phyloP scores from a whole-genome alignment of 2,797 vertebrate species.

The Phoebastria nigripes region DNA sequence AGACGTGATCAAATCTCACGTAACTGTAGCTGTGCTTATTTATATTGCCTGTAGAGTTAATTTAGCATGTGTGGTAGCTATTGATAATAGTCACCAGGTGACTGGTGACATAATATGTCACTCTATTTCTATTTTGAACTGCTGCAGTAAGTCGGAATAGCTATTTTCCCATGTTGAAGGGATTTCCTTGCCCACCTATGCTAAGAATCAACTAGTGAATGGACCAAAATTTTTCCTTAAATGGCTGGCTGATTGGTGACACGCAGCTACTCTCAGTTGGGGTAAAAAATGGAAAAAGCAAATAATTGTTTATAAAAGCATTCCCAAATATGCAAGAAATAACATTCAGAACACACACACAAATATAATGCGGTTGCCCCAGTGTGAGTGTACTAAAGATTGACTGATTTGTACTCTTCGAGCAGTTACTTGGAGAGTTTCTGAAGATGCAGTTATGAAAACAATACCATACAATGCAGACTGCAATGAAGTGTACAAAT shows the following conservation, averaged over 20 bases:
- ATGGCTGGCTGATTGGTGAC: neutral
- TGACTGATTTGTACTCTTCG: neutral
- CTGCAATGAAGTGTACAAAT: neutral
- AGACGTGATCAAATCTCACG: accelerated
- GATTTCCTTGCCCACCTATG: neutral
- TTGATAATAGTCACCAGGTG: neutral
- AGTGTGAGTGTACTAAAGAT: neutral
- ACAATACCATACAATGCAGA: neutral
- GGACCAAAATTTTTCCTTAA: neutral
- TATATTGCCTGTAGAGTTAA: neutral
- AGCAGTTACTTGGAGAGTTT: neutral
- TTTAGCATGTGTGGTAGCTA: neutral
- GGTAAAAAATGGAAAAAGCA: neutral
- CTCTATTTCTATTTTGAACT: neutral
- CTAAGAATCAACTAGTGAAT: neutral
- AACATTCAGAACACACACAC: neutral
- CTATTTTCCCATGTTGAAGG: neutral
- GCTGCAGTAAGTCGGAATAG: neutral
- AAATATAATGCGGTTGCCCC: neutral
- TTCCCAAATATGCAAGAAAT: neutral
- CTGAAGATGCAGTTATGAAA: neutral
- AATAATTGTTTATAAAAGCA: neutral
- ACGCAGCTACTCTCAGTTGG: neutral
- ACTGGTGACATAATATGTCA: neutral
- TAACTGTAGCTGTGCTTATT: neutral